Conservation (phyloP, 2,888 invertebrate species). For the Thymelicus lineola region DNA sequence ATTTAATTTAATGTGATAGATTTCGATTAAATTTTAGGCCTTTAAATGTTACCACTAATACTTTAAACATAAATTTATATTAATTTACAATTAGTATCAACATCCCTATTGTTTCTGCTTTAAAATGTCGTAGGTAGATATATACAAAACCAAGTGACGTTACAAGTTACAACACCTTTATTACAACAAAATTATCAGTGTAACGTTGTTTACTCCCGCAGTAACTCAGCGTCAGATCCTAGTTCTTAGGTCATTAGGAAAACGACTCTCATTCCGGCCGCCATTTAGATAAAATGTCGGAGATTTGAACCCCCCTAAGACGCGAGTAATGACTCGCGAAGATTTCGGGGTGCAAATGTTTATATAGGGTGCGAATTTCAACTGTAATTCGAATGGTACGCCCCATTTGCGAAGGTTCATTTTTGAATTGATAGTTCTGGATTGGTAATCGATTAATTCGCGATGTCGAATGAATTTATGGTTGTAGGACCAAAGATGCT, state of each 20-base stretch:
- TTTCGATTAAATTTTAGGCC: too few species aligned
- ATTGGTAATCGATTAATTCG: not conserved
- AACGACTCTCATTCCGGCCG: conserved; percentile 80
- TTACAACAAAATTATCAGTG: conserved; percentile 27
- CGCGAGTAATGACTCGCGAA: conserved; percentile 83
- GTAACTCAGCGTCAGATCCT: conserved; percentile 69
- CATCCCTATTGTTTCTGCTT: too few species aligned
- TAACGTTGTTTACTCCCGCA: conserved; percentile 39
- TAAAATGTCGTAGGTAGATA: too few species aligned
- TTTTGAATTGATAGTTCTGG: conserved; percentile 29
- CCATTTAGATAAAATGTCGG: conserved; percentile 85
- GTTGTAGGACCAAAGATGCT: too few species aligned
- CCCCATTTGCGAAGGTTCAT: conserved; percentile 27
- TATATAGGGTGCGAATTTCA: conserved; percentile 81
- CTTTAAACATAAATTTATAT: too few species aligned
- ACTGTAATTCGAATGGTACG: conserved; percentile 25
- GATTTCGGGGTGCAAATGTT: conserved; percentile 83
- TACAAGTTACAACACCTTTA: conserved; percentile 17
- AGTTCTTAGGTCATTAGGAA: conserved; percentile 83
- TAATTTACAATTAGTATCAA: too few species aligned
- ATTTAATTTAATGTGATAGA: too few species aligned
- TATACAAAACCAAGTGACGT: not conserved
- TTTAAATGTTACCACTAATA: too few species aligned
- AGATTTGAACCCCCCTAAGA: conserved; percentile 73
- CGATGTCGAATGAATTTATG: too few species aligned